These are phyloP conservation scores for Caerostris extrusa DNA, from an alignment of 1,140 invertebrate species.

Conservation along the genomic window DNA sequence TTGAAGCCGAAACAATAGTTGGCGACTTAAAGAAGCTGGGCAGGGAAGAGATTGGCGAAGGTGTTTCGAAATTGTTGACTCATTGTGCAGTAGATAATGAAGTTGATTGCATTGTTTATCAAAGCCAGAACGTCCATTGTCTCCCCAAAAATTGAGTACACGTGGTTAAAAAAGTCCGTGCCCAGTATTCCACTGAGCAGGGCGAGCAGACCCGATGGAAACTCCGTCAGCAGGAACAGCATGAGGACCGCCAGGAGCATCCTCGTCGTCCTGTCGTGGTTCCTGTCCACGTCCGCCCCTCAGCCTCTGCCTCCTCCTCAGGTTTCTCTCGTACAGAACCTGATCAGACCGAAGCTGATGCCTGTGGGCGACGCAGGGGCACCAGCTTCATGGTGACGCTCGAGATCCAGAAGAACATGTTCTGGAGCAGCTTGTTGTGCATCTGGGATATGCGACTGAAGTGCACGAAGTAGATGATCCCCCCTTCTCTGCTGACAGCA, in stretches of 20 bases:
- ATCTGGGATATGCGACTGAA: conserved; percentile 84
- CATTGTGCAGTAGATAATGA: conserved; percentile 97
- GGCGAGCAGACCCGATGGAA: conserved; percentile 92
- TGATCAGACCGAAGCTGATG: conserved; percentile 90
- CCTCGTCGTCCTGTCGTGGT: conserved; percentile 89
- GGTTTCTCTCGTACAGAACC: conserved; percentile 84
- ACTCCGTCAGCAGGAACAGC: conserved; percentile 82
- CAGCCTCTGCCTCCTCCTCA: conserved; percentile 86
- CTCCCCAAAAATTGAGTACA: conserved; percentile 87
- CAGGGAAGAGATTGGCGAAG: conserved; percentile 88
- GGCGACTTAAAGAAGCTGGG: conserved; percentile 68
- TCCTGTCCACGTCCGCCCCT: conserved; percentile 55
- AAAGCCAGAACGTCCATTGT: conserved; percentile 95
- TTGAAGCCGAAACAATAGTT: conserved; percentile 29
- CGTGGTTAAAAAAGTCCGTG: conserved; percentile 87
- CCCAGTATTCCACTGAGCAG: conserved; percentile 88
- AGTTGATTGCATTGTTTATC: conserved; percentile 95
- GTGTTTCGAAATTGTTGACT: conserved; percentile 94
- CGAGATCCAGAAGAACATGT: conserved; percentile 93
- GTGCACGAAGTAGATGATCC: conserved; percentile 85
- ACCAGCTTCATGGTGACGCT: conserved; percentile 91
- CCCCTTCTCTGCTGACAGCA: background rate
- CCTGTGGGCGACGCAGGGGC: conserved; percentile 89
- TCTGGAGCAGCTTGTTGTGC: conserved; percentile 84
- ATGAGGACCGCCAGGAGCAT: conserved; percentile 93